Evolutionary conservation across 2,888 invertebrate genomes (phyloP), one percentile per base, ranked within the genome.

Genomic region (Zelleria hepariella): DNA sequence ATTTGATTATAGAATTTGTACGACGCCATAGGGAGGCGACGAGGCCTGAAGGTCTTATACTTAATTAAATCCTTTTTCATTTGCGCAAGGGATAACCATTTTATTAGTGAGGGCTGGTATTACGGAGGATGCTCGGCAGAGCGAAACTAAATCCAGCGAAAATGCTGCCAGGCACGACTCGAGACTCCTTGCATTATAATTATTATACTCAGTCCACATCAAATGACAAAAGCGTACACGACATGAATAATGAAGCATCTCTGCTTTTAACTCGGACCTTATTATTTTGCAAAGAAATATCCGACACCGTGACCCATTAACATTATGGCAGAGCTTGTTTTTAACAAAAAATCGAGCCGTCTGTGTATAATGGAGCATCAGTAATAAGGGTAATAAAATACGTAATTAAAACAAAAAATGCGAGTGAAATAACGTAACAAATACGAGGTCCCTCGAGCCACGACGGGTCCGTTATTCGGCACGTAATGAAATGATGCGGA

Each of bases 401-500:
- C 23, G 23, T 10, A 51, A 51, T 51, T 20, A 51, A 42, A 42
- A 51, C 10, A 51, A 10, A 20, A 32, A 32, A 10, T 15, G 32
- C 10, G 32, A 42, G 32, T 10, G 32, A 15, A 42, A 15, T 42
- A 42, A 42, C 23, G 23, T 51, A 51, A 20, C 23, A 51, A 51
- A 51, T 49, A 20, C 49, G 21, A 49, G 8, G 18, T 49, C 21
- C 21, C 49, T 49, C 5, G 49, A 49, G 49, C 49, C 18, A 7
- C 18, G 51, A 20, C 23, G 51, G 51, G 20, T 51, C 20, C 51
- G 21, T 51, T 6, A 51, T 51, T 64, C 65, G 61, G 65, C 64
- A 65, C 64, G 66, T 69, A 70, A 72, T 64, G 72, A 70, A 73
- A 73, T 73, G 74, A 74, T 70, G 69, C 66, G 69, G 71, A 73